Percentiles rank a stretch among this genome's conserved stretches.
Conservation (phyloP, 2,888 invertebrate species). For the Diplazon laetatorius region DNA sequence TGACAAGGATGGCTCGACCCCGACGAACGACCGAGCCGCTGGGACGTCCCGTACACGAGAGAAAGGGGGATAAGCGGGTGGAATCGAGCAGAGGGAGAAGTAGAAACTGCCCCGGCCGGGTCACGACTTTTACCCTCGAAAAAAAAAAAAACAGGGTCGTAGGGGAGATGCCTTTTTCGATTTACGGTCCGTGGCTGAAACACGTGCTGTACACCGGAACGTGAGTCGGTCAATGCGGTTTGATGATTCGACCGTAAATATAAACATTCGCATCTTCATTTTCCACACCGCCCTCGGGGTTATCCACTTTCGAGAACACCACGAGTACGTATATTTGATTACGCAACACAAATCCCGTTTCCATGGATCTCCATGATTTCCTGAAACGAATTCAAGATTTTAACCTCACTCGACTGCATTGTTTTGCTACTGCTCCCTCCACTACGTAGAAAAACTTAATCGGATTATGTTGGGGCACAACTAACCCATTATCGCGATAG, state of each 20-base stretch:
- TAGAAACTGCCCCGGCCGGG: conserved; percentile 33
- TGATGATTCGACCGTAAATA: not conserved
- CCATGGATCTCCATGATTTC: too few species aligned
- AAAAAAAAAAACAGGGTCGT: not conserved
- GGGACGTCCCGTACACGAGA: conserved; percentile 52
- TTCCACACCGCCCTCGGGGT: not conserved
- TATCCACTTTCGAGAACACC: conserved; percentile 5
- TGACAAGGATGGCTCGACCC: conserved; percentile 46
- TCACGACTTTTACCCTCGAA: conserved; percentile 46
- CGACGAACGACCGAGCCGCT: conserved; percentile 48
- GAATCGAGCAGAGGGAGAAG: conserved; percentile 47
- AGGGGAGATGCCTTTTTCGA: conserved; percentile 34
- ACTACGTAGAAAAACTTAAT: too few species aligned
- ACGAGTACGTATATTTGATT: not conserved
- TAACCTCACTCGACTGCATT: too few species aligned
- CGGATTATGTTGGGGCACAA: too few species aligned
- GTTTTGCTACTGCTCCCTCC: too few species aligned
- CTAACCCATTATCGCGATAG: too few species aligned
- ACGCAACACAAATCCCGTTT: not conserved
- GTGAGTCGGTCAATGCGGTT: not conserved
- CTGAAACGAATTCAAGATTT: too few species aligned
- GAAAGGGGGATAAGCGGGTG: conserved; percentile 45
- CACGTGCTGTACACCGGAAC: conserved; percentile 1
- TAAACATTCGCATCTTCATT: not conserved
- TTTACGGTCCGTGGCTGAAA: conserved; percentile 3